Conservation (phyloP, 2,797 vertebrate species). For the Syncerus caffer region DNA sequence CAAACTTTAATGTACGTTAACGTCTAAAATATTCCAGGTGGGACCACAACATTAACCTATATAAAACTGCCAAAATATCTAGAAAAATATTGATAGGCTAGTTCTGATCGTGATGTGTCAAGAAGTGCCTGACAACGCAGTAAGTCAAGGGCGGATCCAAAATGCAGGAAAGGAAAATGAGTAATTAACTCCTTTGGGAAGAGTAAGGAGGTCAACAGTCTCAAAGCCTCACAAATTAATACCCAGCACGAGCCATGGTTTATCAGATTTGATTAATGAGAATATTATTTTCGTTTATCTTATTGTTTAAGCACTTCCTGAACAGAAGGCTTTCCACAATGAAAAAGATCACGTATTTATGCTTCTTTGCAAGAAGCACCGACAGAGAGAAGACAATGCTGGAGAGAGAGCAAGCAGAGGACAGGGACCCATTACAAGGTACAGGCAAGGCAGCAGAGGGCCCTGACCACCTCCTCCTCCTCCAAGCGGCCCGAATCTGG, state of each 20-base stretch:
- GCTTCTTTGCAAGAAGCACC: background rate
- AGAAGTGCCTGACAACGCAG: background rate
- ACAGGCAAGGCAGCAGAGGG: rapidly evolving
- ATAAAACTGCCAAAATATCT: background rate
- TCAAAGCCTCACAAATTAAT: background rate
- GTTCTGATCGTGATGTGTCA: background rate
- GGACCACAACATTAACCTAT: background rate
- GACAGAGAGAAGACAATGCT: background rate
- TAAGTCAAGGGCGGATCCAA: background rate
- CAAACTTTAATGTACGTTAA: background rate
- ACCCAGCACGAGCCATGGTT: background rate
- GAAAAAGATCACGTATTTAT: background rate
- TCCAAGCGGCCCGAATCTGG: background rate
- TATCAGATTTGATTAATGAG: background rate
- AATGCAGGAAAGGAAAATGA: background rate
- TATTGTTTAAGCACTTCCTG: background rate
- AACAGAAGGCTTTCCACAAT: background rate
- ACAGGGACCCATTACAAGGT: background rate
- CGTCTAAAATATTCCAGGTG: background rate
- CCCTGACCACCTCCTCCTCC: too few relatives aligned
- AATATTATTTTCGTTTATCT: background rate
- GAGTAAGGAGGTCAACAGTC: background rate
- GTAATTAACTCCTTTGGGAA: background rate
- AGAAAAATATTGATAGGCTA: background rate
- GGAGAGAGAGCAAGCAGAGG: background rate